Evolutionary conservation across 2,113 vertebrate species (phyloP), one percentile per base, ranked within the genome.

Genomic region (Rhinoderma darwinii): DNA sequence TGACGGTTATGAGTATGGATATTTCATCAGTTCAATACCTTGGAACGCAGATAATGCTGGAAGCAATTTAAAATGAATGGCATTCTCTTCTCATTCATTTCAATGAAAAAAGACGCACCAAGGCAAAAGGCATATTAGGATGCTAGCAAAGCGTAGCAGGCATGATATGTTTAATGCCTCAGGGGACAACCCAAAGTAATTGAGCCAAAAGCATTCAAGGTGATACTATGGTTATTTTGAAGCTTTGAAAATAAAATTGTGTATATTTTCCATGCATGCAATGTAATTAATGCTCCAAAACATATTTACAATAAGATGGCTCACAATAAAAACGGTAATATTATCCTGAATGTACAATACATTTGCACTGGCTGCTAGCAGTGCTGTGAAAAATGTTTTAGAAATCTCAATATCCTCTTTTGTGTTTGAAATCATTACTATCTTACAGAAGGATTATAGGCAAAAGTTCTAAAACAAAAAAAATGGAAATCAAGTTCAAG

Each of bases 31-130:
- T 75, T 87, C 78, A 87, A 82, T 87, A 87, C 86, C 72, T 82
- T 87, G 72, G 70, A 87, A 87, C 50, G 66, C 77, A 86, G 85
- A 86, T 86, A 86, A 86, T 82, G 79, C 86, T 82, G 86, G 79
- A 87, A 87, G 86, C 86, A 82, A 87, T 87, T 87, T 87, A 82
- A 87, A 87, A 87, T 87, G 86, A 87, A 87, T 87, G 86, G 79
- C 86, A 87, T 87, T 87, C 79, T 75, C 51, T 59, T 87, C 86
- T 87, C 86, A 87, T 87, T 87, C 86, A 87, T 87, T 87, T 87
- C 86, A 87, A 87, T 87, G 79, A 87, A 81, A 87, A 79, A 87
- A 82, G 86, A 87, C 51, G 78, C 86, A 82, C 86, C 86, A 87
- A 86, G 85, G 85, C 85, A 86, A 82, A 87, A 87, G 86, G 68